Base-by-base conservation (phyloP, 2,113 vertebrate genomes). In the Mormoops blainvillei region DNA sequence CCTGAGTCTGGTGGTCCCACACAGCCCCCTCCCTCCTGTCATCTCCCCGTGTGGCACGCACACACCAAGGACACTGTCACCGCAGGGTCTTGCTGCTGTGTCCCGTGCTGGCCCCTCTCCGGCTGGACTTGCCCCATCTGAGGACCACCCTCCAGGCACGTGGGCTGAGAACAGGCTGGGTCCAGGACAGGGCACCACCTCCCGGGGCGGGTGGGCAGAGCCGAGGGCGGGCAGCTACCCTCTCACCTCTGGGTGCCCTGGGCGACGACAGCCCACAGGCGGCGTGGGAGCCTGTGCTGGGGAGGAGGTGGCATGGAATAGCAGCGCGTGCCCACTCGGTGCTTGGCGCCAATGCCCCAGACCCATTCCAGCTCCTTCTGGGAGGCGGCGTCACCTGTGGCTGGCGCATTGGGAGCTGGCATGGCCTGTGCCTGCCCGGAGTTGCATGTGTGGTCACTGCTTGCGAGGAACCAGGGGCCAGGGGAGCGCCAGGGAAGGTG, bases 311-410 rank as follows among this genome's bases (percentile, higher is more conserved):
- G 16, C 88, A 11, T 7, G 7, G 12, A 33, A 0, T 20, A 48
- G 48, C 1, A 16, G 28, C 18, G 13, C 0, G 52, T 61, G 12
- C 26, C 7, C 22, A 7, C 4, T 0, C 0, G 28, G 26, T 4
- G 4, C 50, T 50, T 4, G 6, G 61, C 4, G 24, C 61, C n/a
- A 26, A 7, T 3, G 36, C 63, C 8, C 12, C 67, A 11, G n/a
- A 20, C 67, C 18, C 24, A 4, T 12, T 10, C 58, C 58, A 61
- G 58, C 58, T 26, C 20, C 58, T 68, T n/a, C 67, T 36, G 67
- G 67, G 67, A 36, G n/a, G 36, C 5, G n/a, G 16, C 4, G n/a
- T 10, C 65, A 68, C 56, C 16, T 2, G 18, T 20, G 65, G n/a
- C 65, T 20, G 65, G 16, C 1, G 16, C 13, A 2, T 20, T 1